Percentiles rank a stretch among this genome's conserved stretches.
phyloP scores from a whole-genome alignment of 2,797 vertebrate species.

The Spizella passerina region DNA sequence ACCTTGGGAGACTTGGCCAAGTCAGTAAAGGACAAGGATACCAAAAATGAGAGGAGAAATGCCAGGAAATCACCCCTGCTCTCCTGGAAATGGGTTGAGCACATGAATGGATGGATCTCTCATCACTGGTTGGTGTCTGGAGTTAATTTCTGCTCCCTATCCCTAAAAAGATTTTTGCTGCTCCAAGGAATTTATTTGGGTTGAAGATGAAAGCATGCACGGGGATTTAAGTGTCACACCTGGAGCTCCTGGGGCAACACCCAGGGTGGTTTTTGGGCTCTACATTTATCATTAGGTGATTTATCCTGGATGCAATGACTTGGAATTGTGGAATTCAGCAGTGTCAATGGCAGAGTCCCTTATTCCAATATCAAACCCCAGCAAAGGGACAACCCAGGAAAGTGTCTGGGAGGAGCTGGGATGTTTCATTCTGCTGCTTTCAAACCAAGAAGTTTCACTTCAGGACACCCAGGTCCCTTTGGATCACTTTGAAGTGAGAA shows the following conservation, averaged over 20 bases:
- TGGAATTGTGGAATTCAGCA: neutral
- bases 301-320: neutral
- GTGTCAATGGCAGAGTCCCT: neutral
- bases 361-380: neutral
- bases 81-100: neutral
- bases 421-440: neutral
- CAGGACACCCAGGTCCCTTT: neutral
- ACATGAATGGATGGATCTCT: neutral
- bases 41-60: neutral
- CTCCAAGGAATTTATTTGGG: neutral
- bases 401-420: neutral
- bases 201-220: rapidly evolving
- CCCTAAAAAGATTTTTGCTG: neutral
- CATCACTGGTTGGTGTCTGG: neutral
- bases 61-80: neutral
- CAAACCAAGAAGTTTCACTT: neutral
- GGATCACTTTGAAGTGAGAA: neutral
- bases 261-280: neutral
- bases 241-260: neutral
- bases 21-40: neutral
- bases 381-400: neutral
- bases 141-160: neutral
- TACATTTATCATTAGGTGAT: neutral
- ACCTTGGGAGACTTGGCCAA: neutral
- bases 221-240: neutral